Percentiles rank a stretch among this genome's conserved stretches.
Evolutionary conservation across 2,888 invertebrate genomes (phyloP).

Genomic region (Polyommatus icarus): DNA sequence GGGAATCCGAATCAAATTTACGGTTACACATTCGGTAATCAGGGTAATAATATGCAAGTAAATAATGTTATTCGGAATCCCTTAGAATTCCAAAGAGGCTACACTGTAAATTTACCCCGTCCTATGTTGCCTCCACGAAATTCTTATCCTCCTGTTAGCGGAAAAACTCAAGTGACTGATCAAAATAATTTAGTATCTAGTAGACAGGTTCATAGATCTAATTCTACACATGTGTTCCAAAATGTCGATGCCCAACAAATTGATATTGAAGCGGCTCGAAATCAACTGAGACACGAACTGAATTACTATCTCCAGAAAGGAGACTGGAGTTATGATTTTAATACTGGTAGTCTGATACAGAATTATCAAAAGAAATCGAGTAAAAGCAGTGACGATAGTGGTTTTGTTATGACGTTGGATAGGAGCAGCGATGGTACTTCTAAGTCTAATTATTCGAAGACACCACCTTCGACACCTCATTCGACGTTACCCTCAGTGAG

Average conservation of each 20-base stretch:
- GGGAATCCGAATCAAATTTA: slow-evolving; percentile 73
- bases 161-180: slow-evolving; percentile 78
- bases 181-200: slow-evolving; percentile 73
- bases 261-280: slow-evolving; percentile 72
- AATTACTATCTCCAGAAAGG: slow-evolving; percentile 77
- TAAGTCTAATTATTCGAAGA: slow-evolving; percentile 74
- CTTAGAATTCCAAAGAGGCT: slow-evolving; percentile 79
- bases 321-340: slow-evolving; percentile 76
- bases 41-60: slow-evolving; percentile 74
- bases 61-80: slow-evolving; percentile 78
- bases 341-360: slow-evolving; percentile 73
- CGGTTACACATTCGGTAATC: slow-evolving; percentile 78
- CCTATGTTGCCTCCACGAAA: slow-evolving; percentile 82
- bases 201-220: slow-evolving; percentile 82
- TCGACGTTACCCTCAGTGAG: slow-evolving; percentile 71
- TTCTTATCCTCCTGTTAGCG: slow-evolving; percentile 82
- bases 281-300: slow-evolving; percentile 72
- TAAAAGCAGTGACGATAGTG: slow-evolving; percentile 76
- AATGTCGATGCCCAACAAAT: slow-evolving; percentile 65
- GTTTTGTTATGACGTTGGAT: slow-evolving; percentile 76
- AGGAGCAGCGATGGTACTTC: slow-evolving; percentile 76
- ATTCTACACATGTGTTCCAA: slow-evolving; percentile 81
- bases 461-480: slow-evolving; percentile 74
- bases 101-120: slow-evolving; percentile 79
- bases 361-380: slow-evolving; percentile 77